Evolutionary conservation across 2,113 vertebrate genomes (phyloP).

Genomic region (Athene cunicularia): DNA sequence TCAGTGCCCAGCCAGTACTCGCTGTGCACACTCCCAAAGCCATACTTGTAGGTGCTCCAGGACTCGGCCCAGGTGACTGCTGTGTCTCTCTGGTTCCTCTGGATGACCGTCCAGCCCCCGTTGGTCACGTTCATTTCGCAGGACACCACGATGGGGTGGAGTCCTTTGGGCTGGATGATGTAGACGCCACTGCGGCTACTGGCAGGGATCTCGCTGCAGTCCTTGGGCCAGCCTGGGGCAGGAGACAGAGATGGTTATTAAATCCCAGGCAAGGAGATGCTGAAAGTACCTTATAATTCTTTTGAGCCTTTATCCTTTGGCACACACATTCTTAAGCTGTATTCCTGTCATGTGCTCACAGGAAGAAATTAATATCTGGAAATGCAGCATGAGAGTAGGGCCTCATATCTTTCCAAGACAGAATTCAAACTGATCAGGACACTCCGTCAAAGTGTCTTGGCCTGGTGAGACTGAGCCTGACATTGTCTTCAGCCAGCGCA

Average conservation of each 20-base stretch:
- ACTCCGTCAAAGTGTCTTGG: neutral
- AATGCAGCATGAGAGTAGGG: neutral
- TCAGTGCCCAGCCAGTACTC: constrained; percentile 71
- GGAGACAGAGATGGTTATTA: neutral
- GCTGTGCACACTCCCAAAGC: constrained; percentile 32
- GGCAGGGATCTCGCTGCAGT: constrained; percentile 45
- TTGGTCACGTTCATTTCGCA: constrained; percentile 39
- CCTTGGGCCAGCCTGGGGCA: constrained; percentile 46
- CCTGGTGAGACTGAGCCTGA: neutral
- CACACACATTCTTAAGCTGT: neutral
- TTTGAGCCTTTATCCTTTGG: neutral
- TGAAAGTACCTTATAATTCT: neutral
- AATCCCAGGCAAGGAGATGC: neutral
- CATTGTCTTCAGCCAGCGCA: neutral
- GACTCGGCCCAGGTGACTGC: constrained; percentile 47
- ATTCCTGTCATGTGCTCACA: neutral
- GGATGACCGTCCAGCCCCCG: constrained; percentile 64
- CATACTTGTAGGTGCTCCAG: constrained; percentile 69
- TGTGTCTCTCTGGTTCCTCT: constrained; percentile 49
- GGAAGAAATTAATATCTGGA: neutral
- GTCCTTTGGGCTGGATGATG: constrained; percentile 60
- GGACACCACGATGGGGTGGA: constrained; percentile 55
- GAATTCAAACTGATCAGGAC: neutral
- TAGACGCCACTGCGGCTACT: constrained; percentile 46
- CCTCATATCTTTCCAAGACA: neutral